phyloP scores from a whole-genome alignment of 2,888 invertebrate species.

The Phyllotreta cruciferae region DNA sequence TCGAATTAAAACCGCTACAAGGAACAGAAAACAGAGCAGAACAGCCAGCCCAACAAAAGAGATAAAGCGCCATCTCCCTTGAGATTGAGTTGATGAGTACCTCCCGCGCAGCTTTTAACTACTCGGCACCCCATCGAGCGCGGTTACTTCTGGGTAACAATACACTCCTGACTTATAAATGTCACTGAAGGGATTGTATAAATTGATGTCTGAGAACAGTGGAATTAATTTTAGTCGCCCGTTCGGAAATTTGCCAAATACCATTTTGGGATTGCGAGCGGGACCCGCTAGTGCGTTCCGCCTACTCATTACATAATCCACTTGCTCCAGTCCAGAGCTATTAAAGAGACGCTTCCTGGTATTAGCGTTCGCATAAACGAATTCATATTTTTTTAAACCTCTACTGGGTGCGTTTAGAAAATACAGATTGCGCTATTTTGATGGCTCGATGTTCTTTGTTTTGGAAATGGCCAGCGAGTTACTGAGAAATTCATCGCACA shows the following conservation, averaged over 20 bases:
- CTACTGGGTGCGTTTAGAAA: too few relatives aligned
- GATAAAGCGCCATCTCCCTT: conserved; percentile 48
- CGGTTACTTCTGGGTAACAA: conserved; percentile 60
- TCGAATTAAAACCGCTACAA: conserved; percentile 14
- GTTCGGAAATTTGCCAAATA: conserved; percentile 59
- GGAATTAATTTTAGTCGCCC: conserved; percentile 60
- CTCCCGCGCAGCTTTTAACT: conserved; percentile 59
- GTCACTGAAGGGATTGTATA: conserved; percentile 59
- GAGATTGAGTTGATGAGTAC: conserved; percentile 58
- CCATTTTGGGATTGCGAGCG: conserved; percentile 53
- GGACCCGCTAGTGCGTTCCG: conserved; percentile 43
- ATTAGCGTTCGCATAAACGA: conserved; percentile 48
- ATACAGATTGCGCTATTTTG: too few relatives aligned
- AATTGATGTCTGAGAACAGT: conserved; percentile 59
- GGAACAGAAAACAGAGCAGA: conserved; percentile 24
- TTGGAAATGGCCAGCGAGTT: too few relatives aligned
- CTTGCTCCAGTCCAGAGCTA: conserved; percentile 37
- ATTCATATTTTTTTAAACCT: conserved; percentile 34
- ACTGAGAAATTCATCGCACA: too few relatives aligned
- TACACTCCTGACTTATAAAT: conserved; percentile 61
- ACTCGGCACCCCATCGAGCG: conserved; percentile 56
- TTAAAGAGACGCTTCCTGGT: conserved; percentile 48
- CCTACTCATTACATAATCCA: conserved; percentile 50
- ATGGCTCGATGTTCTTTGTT: too few relatives aligned
- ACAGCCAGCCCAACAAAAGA: conserved; percentile 37